Evolutionary conservation across 1,140 invertebrate genomes (phyloP).

Genomic region (Dinothrombium tinctorium): DNA sequence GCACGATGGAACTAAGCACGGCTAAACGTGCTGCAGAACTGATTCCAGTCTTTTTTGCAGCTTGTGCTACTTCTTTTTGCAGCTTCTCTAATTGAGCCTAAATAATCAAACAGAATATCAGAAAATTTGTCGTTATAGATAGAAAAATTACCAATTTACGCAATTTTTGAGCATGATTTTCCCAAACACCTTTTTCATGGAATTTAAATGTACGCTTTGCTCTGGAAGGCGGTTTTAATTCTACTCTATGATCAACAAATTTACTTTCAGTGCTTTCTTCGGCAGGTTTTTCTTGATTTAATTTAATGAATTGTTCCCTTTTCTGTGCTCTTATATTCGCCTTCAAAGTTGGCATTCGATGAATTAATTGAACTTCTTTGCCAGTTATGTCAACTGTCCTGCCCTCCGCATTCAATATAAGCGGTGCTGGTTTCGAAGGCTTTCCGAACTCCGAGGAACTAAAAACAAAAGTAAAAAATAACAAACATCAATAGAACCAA

Average conservation of each 20-base stretch:
- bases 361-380: constrained; percentile 60
- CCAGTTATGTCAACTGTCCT: constrained; percentile 73
- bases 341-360: constrained; percentile 75
- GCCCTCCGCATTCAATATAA: constrained; percentile 73
- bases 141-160: too few relatives aligned
- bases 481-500: too few relatives aligned
- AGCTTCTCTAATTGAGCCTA: constrained; percentile 71
- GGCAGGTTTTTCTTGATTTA: constrained; percentile 32
- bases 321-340: constrained; percentile 69
- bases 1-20: constrained; percentile 38
- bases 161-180: constrained; percentile 61
- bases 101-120: too few relatives aligned
- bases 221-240: constrained; percentile 35
- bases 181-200: constrained; percentile 85
- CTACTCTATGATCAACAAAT: constrained; percentile 58
- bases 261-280: constrained; percentile 34
- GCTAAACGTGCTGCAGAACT: constrained; percentile 89
- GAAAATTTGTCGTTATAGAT: constrained; percentile 4
- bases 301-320: constrained; percentile 54
- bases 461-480: too few relatives aligned
- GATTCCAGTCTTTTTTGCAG: constrained; percentile 91
- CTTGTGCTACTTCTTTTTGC: constrained; percentile 88
- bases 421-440: constrained; percentile 51
- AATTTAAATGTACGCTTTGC: constrained; percentile 55
- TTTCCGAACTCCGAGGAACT: too few relatives aligned